Base-by-base conservation (phyloP, 2,113 vertebrate genomes). In the Callipepla californica region DNA sequence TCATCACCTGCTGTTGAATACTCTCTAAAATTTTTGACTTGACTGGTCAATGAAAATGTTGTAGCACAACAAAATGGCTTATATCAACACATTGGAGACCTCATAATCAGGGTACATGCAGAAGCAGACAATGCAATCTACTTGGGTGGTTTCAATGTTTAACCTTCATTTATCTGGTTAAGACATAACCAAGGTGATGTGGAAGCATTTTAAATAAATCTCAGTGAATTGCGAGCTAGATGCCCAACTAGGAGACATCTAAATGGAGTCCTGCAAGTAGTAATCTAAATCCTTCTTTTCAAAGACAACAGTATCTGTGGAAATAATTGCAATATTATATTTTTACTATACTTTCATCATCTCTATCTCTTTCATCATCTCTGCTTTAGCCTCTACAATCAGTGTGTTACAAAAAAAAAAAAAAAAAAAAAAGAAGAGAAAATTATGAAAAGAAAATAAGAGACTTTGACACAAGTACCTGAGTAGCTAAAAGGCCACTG, bases 1-100 rank as follows among this genome's bases (percentile, higher is more conserved):
- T 96, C 87, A 93, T 96, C 83, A 93, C 81, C 86, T 95, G 83
- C 83, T 91, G 61, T 89, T 3, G 7, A 45, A 90, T 91, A n/a
- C 47, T 67, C 34, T 74, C 44, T 69, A 73, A 91, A 79, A 86
- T 87, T 44, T 22, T 87, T 82, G 85, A 67, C 59, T 75, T 89
- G 55, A 42, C 51, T 61, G 22, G 23, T 67, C 55, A 92, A 9
- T 79, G 55, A 92, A 19, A 74, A 81, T 13, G 38, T 23, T 75
- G 13, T 58, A 25, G 32, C 61, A 30, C 38, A 76, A 89, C 76
- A 16, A 55, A 86, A 72, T 23, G 40, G 19, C 25, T 73, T 85
- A 34, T 14, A 36, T 11, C 70, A 73, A 50, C 4, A 19, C 45
- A 40, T 9, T 45, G 7, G 30, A 80, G 28, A 6, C 15, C 22